phyloP scores from a whole-genome alignment of 2,113 vertebrate species.

The Cyprinodon tularosa region DNA sequence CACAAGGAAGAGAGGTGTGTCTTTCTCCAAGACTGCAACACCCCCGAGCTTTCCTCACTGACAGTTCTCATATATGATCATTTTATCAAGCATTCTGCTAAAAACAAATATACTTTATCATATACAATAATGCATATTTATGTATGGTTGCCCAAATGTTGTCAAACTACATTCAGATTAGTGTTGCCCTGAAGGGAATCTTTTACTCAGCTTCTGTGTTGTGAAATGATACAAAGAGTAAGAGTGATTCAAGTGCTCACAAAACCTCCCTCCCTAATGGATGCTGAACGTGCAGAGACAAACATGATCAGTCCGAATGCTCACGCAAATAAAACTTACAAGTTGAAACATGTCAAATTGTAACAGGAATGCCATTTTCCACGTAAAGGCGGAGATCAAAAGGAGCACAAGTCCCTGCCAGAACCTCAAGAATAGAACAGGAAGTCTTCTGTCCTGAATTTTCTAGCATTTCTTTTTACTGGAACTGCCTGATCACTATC shows the following conservation, averaged over 20 bases:
- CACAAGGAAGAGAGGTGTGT: constrained; percentile 36
- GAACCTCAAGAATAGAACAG: not conserved
- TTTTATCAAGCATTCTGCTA: not conserved
- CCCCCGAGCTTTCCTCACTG: not conserved
- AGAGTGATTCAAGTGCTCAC: constrained; percentile 39
- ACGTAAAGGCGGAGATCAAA: not conserved
- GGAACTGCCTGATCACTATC: not conserved
- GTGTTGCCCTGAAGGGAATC: not conserved
- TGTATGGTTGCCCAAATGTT: not conserved
- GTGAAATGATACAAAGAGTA: not conserved
- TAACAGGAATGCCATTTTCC: constrained; percentile 31
- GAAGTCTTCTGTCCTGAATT: not conserved
- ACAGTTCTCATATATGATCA: not conserved
- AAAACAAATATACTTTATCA: not conserved
- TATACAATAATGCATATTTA: not conserved
- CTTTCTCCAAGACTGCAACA: not conserved
- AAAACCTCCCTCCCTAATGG: constrained; percentile 2
- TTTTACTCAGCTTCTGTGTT: constrained; percentile 5
- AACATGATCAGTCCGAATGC: constrained; percentile 19
- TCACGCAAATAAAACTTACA: not conserved
- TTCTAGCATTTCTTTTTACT: not conserved
- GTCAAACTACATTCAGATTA: not conserved
- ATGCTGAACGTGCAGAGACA: constrained; percentile 15
- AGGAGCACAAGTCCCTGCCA: not conserved
- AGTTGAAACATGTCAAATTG: constrained; percentile 31